Base-by-base conservation (phyloP, 1,140 invertebrate genomes). In the Camponotus floridanus region DNA sequence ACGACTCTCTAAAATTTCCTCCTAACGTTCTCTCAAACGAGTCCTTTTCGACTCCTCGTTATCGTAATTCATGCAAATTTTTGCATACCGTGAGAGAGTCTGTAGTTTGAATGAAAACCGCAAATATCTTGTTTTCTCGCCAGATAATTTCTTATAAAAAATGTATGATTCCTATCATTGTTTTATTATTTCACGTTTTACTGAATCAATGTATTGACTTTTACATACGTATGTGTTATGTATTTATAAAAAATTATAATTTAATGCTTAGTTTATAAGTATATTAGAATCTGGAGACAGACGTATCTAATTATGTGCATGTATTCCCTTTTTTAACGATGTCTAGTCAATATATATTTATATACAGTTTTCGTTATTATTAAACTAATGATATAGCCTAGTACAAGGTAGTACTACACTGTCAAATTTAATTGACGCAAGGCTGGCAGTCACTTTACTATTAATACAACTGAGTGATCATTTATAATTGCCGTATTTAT, bases 51-150 rank as follows among this genome's bases (percentile, higher is more conserved):
- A 7, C 51, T 55, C 57, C 76, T 88, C 76, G 87, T 89, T 89
- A 89, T 83, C 71, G 71, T 48, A 71, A 88, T 88, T 86, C 76
- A 86, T 89, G 87, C 83, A 89, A 89, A 89, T 89, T 88, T 80
- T 57, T 62, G 80, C 64, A 67, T 74, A 73, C 67, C 61, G 45
- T 18, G 15, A 84, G 64, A 45, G 36, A 71, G 21, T 5, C 3
- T 13, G 39, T 33, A 48, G 2, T 83, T 26, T n/a, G 78, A 33
- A 5, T 13, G 68, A 45, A 61, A 48, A 31, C 4, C 11, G 18
- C 51, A 39, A 61, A 13, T 73, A n/a, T 42, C 57, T 73, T 33
- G 31, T 73, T 9, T 13, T 73, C 42, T 73, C 57, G 42, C 18
- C 42, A 57, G 26, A 45, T 39, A 42, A 26, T 45, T 45, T 73